Conservation (phyloP, 1,140 invertebrate genomes). For the Penaeus vannamei region DNA sequence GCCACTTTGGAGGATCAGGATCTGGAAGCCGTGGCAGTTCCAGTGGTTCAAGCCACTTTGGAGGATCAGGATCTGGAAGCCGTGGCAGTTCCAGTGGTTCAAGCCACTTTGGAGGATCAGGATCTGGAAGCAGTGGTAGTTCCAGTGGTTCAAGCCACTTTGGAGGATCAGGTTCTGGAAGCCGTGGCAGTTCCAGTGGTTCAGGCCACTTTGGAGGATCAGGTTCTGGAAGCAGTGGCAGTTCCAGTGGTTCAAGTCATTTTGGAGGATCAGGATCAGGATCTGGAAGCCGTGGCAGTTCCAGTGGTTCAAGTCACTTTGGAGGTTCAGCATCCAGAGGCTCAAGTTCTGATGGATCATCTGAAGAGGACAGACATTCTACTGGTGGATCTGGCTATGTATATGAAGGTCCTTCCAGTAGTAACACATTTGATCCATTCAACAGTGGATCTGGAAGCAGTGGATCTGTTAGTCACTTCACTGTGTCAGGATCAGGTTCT, state of each 20-base stretch:
- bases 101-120: not conserved
- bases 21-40: too few relatives aligned
- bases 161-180: constrained; percentile 31
- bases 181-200: not conserved
- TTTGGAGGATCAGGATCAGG: constrained; percentile 50
- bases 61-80: constrained; percentile 31
- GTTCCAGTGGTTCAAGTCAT: constrained; percentile 28
- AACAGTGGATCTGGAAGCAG: constrained; percentile 5
- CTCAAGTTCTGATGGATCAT: not conserved
- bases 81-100: not conserved
- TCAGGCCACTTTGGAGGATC: not conserved
- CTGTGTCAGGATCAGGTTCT: constrained; percentile 3
- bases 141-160: not conserved
- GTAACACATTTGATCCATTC: not conserved
- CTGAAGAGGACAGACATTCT: not conserved
- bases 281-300: not conserved
- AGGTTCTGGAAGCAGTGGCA: constrained; percentile 16
- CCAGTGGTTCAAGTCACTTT: constrained; percentile 35
- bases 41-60: too few relatives aligned
- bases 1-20: too few relatives aligned
- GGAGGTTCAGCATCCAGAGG: constrained; percentile 27
- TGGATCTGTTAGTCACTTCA: not conserved
- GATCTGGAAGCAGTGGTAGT: constrained; percentile 30
- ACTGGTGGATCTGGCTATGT: not conserved
- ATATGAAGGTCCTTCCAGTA: constrained; percentile 20